Evolutionary conservation across 2,797 vertebrate genomes (phyloP).

Genomic region (Iguana delicatissima): DNA sequence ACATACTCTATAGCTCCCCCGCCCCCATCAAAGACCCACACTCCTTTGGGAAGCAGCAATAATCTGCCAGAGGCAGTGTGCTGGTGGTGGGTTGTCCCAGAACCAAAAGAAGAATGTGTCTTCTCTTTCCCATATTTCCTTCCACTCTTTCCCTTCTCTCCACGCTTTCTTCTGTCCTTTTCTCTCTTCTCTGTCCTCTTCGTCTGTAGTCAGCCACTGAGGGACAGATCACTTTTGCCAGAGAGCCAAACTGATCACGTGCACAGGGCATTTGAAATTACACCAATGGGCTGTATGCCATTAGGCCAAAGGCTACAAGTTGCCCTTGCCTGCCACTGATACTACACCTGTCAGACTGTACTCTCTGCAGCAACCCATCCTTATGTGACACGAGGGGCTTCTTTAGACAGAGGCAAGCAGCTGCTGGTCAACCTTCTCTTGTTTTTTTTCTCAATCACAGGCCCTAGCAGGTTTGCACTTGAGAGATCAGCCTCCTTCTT

Average conservation of each 20-base stretch:
- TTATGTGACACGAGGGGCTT: background rate
- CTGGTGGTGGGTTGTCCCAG: background rate
- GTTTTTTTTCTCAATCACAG: background rate
- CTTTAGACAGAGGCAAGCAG: background rate
- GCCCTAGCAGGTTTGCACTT: background rate
- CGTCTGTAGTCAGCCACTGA: too few species aligned
- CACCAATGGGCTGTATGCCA: background rate
- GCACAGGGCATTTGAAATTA: background rate
- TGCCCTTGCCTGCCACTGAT: background rate
- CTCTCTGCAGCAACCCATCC: background rate
- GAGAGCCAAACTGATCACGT: background rate
- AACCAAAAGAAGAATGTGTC: background rate
- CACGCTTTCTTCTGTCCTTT: background rate
- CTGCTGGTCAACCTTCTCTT: background rate
- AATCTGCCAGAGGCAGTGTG: background rate
- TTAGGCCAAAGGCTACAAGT: background rate
- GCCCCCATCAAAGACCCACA: too few species aligned
- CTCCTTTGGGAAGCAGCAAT: too few species aligned
- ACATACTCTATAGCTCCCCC: background rate
- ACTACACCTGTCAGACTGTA: background rate
- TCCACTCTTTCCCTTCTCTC: background rate
- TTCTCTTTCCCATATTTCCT: background rate
- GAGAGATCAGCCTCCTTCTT: background rate
- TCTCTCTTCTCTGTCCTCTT: background rate
- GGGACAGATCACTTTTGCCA: background rate